A percentile compares a stretch with the other conserved stretches of the same genome.
These are phyloP conservation scores for Hippocampus barbouri DNA, from an alignment of 2,113 vertebrate species.

Conservation along the genomic window DNA sequence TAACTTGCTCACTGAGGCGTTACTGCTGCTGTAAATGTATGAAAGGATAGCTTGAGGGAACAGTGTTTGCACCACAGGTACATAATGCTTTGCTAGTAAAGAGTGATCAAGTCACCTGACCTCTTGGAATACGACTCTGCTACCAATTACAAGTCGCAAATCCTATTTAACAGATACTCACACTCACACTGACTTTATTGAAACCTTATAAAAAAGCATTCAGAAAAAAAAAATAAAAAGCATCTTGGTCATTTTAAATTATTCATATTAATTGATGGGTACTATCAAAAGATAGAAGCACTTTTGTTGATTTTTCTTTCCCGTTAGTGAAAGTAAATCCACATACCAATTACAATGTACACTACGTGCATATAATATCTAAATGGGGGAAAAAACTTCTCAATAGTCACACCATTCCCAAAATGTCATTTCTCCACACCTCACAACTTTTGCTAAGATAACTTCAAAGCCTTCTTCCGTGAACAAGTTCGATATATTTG, in stretches of 20 bases:
- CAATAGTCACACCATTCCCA: not conserved
- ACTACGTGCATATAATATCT: not conserved
- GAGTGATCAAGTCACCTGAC: slow-evolving; percentile 15
- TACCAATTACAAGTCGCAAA: slow-evolving; percentile 10
- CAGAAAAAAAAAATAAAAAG: not conserved
- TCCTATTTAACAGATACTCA: slow-evolving; percentile 4
- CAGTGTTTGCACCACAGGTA: slow-evolving; percentile 15
- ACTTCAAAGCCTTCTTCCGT: slow-evolving; percentile 21
- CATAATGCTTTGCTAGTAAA: slow-evolving; percentile 1
- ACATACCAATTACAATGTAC: slow-evolving; percentile 8
- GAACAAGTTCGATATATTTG: slow-evolving; percentile 30
- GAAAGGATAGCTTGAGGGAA: slow-evolving; percentile 2
- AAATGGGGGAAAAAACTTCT: not conserved
- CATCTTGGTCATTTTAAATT: slow-evolving; percentile 5
- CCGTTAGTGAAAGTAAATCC: slow-evolving; percentile 12
- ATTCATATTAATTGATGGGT: not conserved
- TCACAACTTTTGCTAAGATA: slow-evolving; percentile 3
- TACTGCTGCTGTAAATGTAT: not conserved
- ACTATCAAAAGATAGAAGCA: slow-evolving; percentile 13
- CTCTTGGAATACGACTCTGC: slow-evolving; percentile 7
- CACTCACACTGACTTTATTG: not conserved
- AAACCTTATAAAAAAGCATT: not conserved
- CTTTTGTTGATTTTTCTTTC: slow-evolving; percentile 10
- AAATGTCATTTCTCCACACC: slow-evolving; percentile 2
- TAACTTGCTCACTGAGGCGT: slow-evolving; percentile 2